phyloP scores from a whole-genome alignment of 2,888 invertebrate species.

The Nemotelus nigrinus region DNA sequence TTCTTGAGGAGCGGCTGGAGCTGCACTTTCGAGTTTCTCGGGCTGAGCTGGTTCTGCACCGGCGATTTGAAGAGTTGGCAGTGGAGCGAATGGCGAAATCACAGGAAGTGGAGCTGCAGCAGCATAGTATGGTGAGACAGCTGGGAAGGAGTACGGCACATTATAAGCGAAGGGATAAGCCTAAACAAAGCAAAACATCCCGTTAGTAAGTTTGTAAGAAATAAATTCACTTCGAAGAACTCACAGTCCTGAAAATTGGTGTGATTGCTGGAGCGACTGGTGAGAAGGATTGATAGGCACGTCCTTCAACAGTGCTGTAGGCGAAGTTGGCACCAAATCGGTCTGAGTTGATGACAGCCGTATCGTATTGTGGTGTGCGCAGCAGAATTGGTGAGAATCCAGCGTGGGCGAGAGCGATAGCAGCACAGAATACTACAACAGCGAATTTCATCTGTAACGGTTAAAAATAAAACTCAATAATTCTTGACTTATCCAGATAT shows the following conservation, averaged over 20 bases:
- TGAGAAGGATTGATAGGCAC: slow-evolving; percentile 65
- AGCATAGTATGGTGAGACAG: slow-evolving; percentile 23
- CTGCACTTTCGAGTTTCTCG: slow-evolving; percentile 6
- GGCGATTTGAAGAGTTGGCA: slow-evolving; percentile 43
- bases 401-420: slow-evolving; percentile 38
- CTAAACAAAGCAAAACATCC: not conserved
- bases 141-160: slow-evolving; percentile 13
- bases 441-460: slow-evolving; percentile 49
- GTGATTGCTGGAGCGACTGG: slow-evolving; percentile 66
- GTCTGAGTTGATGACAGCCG: slow-evolving; percentile 67
- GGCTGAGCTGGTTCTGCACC: slow-evolving; percentile 49
- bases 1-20: slow-evolving; percentile 45
- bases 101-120: slow-evolving; percentile 42
- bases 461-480: slow-evolving; percentile 8
- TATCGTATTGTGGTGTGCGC: slow-evolving; percentile 66
- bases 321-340: slow-evolving; percentile 68
- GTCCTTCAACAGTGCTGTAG: slow-evolving; percentile 67
- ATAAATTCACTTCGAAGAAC: not conserved
- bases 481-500: not conserved
- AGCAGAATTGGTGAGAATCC: slow-evolving; percentile 48
- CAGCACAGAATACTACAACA: slow-evolving; percentile 43
- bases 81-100: slow-evolving; percentile 44
- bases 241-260: slow-evolving; percentile 60
- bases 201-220: too few relatives aligned
- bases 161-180: slow-evolving; percentile 34